A percentile compares a stretch with the other conserved stretches of the same genome.
Evolutionary conservation across 2,113 vertebrate species (phyloP).

Genomic region (Lynx canadensis): DNA sequence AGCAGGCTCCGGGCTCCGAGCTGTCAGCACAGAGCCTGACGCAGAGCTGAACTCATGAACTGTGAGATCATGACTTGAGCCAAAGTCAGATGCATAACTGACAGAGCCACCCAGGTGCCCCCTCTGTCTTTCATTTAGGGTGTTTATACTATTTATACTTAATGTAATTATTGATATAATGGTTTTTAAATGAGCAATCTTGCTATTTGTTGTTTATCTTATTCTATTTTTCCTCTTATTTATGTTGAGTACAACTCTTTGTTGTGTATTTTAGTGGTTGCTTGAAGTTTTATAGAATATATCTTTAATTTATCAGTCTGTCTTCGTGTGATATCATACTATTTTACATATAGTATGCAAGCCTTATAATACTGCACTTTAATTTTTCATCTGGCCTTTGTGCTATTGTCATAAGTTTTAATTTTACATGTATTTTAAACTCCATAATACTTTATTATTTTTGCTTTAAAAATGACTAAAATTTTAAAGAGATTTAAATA

Average conservation of each 20-base stretch:
- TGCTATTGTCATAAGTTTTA: not conserved
- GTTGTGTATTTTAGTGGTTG: not conserved
- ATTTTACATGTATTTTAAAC: not conserved
- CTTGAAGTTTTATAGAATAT: not conserved
- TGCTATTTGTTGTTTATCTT: not conserved
- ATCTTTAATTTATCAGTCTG: not conserved
- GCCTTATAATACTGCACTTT: not conserved
- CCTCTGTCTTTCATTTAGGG: not conserved
- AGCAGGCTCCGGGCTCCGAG: too few species aligned
- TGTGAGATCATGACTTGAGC: too few species aligned
- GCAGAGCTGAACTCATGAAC: too few species aligned
- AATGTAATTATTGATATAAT: not conserved
- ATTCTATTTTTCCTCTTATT: not conserved
- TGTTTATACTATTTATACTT: not conserved
- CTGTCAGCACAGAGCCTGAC: too few species aligned
- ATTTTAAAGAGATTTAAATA: not conserved
- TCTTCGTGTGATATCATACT: not conserved
- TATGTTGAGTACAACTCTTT: not conserved
- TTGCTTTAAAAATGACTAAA: not conserved
- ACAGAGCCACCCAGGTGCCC: too few species aligned
- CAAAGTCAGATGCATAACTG: too few species aligned
- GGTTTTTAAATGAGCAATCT: not conserved
- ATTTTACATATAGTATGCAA: not conserved
- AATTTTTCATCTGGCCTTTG: not conserved
- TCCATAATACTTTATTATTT: not conserved